These are phyloP conservation scores for Rhynchomys soricoides DNA, from an alignment of 2,113 vertebrate species.

Conservation along the genomic window DNA sequence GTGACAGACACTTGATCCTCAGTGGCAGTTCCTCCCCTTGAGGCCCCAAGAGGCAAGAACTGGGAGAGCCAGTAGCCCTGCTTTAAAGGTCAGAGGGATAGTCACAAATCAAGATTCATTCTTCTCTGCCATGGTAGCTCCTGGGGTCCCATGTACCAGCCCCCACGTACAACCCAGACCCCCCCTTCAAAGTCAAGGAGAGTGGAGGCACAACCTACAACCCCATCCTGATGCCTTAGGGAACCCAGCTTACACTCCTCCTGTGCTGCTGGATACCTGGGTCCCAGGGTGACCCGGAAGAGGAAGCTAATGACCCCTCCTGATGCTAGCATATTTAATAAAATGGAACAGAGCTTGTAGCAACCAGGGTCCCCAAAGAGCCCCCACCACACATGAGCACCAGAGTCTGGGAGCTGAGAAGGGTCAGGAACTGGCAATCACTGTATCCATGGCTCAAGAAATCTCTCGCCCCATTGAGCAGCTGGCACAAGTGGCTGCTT, in stretches of 20 bases:
- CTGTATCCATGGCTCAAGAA: background rate
- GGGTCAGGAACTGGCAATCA: background rate
- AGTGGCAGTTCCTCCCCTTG: rapidly evolving
- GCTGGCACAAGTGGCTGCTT: background rate
- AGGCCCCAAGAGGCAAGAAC: background rate
- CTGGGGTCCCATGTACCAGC: background rate
- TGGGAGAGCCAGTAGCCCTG: too few relatives aligned
- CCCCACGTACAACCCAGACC: background rate
- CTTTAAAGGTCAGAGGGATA: background rate
- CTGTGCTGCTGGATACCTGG: rapidly evolving
- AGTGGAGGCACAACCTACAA: rapidly evolving
- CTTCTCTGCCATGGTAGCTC: background rate
- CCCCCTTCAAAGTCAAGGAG: background rate
- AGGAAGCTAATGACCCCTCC: rapidly evolving
- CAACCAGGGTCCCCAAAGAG: rapidly evolving
- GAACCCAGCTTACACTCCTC: rapidly evolving
- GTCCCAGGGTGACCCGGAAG: rapidly evolving
- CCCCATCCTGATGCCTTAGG: background rate
- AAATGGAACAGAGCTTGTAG: rapidly evolving
- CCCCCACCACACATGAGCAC: background rate
- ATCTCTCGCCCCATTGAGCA: background rate
- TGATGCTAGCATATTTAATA: background rate
- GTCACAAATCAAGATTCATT: background rate
- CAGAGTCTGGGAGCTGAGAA: background rate
- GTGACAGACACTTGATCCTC: background rate